Percentiles rank a stretch among this genome's conserved stretches.
phyloP scores from a whole-genome alignment of 2,888 invertebrate genomes.

The Leptinotarsa peninsularis region DNA sequence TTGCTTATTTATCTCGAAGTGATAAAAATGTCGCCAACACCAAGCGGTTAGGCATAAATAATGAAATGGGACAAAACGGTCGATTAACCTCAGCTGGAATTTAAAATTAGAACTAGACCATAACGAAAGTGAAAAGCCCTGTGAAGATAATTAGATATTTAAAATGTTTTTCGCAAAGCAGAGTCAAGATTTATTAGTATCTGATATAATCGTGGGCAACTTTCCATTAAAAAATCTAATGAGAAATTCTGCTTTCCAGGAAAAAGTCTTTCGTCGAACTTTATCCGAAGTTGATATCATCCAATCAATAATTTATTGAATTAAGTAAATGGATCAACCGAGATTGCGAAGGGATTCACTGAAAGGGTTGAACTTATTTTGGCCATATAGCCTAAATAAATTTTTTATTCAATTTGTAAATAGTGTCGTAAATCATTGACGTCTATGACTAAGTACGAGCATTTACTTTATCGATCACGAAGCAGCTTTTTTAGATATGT shows the following conservation, averaged over 20 bases:
- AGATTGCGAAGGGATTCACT: neutral
- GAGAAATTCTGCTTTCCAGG: slow-evolving; percentile 26
- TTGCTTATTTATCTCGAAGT: slow-evolving; percentile 21
- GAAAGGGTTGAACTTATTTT: neutral
- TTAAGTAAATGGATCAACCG: slow-evolving; percentile 3
- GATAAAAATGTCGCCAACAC: slow-evolving; percentile 21
- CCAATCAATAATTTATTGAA: slow-evolving; percentile 28
- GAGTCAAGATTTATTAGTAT: slow-evolving; percentile 43
- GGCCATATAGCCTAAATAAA: no score
- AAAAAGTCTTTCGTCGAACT: slow-evolving; percentile 30
- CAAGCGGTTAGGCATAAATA: slow-evolving; percentile 23
- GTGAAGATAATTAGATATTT: slow-evolving; percentile 57
- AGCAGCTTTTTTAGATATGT: no score
- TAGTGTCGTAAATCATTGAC: no score
- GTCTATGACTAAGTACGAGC: no score
- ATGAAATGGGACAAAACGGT: slow-evolving; percentile 32
- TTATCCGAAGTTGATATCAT: slow-evolving; percentile 28
- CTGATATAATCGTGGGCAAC: slow-evolving; percentile 40
- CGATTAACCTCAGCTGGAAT: slow-evolving; percentile 32
- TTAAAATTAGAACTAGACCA: slow-evolving; percentile 52
- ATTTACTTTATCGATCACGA: no score
- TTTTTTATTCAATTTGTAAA: no score
- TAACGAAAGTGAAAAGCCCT: slow-evolving; percentile 57
- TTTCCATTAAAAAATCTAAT: slow-evolving; percentile 41
- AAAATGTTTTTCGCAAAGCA: slow-evolving; percentile 51